A percentile compares a stretch with the other conserved stretches of the same genome.
Conservation (phyloP, 2,797 vertebrate genomes). For the Micrastur ruficollis region DNA sequence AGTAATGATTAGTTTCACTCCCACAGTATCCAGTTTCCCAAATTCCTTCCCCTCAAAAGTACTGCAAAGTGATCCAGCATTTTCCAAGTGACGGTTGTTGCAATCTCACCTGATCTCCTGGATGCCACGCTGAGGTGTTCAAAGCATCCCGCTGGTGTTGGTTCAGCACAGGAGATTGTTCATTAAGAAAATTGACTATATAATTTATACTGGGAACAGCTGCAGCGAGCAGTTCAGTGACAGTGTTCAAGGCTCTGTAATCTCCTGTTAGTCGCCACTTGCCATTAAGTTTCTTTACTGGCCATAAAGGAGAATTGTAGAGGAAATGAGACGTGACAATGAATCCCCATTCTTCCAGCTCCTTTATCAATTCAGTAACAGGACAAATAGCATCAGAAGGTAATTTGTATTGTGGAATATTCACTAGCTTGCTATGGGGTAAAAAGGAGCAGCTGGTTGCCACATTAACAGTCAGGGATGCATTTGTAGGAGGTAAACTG, state of each 20-base stretch:
- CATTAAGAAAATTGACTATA: neutral
- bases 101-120: neutral
- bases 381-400: neutral
- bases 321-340: neutral
- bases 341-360: neutral
- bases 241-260: neutral
- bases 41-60: neutral
- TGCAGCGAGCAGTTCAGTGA: neutral
- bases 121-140: neutral
- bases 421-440: neutral
- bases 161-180: neutral
- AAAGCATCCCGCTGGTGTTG: neutral
- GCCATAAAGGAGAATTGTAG: conserved; percentile 8
- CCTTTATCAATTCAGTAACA: conserved; percentile 30
- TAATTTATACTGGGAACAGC: neutral
- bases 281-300: conserved; percentile 2
- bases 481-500: neutral
- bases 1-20: neutral
- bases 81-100: neutral
- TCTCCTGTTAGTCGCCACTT: conserved; percentile 6
- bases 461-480: neutral
- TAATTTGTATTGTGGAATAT: conserved; percentile 11
- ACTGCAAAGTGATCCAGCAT: neutral
- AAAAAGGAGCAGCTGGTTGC: conserved; percentile 22
- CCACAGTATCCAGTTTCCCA: neutral